These are phyloP conservation scores for Limonius californicus DNA, from an alignment of 1,140 invertebrate genomes.

Conservation along the genomic window DNA sequence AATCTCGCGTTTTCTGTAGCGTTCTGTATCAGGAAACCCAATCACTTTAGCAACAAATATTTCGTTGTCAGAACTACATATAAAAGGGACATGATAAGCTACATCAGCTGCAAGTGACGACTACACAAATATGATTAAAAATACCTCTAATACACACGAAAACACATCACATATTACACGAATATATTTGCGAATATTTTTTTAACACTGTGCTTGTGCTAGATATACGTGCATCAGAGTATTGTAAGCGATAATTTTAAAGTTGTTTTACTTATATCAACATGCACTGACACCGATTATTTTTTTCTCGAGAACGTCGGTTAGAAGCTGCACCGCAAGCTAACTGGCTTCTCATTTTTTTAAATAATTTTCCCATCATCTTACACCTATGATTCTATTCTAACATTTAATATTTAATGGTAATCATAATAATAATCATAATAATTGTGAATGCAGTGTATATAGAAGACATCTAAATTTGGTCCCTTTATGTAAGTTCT, in stretches of 20 bases:
- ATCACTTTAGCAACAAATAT: background rate
- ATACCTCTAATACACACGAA: background rate
- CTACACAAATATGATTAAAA: slow-evolving; percentile 6
- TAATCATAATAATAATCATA: background rate
- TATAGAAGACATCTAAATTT: slow-evolving; percentile 5
- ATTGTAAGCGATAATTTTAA: background rate
- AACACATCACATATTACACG: background rate
- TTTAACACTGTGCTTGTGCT: slow-evolving; percentile 7
- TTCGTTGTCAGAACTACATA: slow-evolving; percentile 5
- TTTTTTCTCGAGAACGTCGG: background rate
- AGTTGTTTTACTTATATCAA: slow-evolving; percentile 4
- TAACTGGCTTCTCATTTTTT: background rate
- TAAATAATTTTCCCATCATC: background rate
- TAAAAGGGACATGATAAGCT: background rate
- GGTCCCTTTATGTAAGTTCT: background rate
- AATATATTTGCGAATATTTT: background rate
- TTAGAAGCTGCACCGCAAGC: slow-evolving; percentile 10
- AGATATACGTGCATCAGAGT: slow-evolving; percentile 2
- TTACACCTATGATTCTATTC: background rate
- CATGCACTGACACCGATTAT: slow-evolving; percentile 3
- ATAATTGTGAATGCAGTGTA: background rate
- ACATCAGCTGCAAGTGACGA: background rate
- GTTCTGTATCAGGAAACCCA: too few species aligned
- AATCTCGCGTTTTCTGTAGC: too few species aligned
- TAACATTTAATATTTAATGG: slow-evolving; percentile 1